Evolutionary conservation across 2,797 vertebrate genomes (phyloP).

Genomic region (Pteronotus mesoamericanus): DNA sequence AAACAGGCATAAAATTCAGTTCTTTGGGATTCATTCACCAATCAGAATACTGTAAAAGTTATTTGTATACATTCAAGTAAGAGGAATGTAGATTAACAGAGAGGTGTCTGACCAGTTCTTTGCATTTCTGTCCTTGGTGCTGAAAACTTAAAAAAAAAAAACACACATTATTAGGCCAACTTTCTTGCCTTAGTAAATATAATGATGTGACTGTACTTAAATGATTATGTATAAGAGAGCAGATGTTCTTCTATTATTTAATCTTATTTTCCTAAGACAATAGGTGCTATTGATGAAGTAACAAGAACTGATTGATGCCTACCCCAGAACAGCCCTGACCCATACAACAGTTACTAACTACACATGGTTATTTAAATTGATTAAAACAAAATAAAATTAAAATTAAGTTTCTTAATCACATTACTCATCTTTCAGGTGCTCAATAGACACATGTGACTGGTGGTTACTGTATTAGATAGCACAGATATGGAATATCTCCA

Average conservation of each 20-base stretch:
- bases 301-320: neutral
- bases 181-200: neutral
- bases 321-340: neutral
- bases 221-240: neutral
- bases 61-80: conserved; percentile 25
- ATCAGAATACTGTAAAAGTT: neutral
- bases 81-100: neutral
- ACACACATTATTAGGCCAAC: neutral
- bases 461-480: neutral
- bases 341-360: neutral
- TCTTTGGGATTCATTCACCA: neutral
- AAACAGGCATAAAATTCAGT: neutral
- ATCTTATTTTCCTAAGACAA: neutral
- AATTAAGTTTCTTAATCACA: neutral
- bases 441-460: neutral
- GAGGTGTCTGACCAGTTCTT: neutral
- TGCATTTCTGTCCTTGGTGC: conserved; percentile 56
- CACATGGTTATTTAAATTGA: neutral
- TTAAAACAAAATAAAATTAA: neutral
- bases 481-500: neutral
- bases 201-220: neutral
- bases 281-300: neutral
- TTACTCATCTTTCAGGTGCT: neutral
- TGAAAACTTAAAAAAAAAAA: no score
- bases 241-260: neutral